Evolutionary conservation across 2,888 invertebrate genomes (phyloP).

Genomic region (Caenorhabditis wallacei): DNA sequence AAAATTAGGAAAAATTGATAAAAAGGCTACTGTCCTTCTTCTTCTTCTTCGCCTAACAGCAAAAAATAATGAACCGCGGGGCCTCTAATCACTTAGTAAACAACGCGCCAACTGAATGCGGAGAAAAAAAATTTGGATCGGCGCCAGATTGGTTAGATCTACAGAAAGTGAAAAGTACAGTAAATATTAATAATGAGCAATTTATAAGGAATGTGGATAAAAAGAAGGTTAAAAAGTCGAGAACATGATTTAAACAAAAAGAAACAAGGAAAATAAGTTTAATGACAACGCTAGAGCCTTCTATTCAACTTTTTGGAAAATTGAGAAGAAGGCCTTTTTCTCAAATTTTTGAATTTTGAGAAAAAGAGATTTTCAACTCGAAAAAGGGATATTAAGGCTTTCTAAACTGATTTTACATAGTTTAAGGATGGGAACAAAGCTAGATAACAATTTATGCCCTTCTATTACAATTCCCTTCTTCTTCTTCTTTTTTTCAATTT

Average conservation of each 20-base stretch:
- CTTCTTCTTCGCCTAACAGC: slow-evolving; percentile 12
- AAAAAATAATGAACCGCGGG: background rate
- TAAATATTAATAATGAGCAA: background rate
- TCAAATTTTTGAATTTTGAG: background rate
- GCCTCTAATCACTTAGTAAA: slow-evolving; percentile 50
- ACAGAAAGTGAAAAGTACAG: slow-evolving; percentile 9
- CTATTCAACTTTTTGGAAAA: too few species aligned
- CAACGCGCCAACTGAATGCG: slow-evolving; percentile 23
- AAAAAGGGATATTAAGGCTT: background rate
- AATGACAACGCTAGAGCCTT: too few species aligned
- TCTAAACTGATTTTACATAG: too few species aligned
- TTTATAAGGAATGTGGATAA: background rate
- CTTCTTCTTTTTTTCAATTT: background rate
- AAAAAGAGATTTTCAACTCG: background rate
- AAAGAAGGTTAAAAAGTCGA: background rate
- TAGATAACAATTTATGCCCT: too few species aligned
- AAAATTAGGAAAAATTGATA: background rate
- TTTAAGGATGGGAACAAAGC: too few species aligned
- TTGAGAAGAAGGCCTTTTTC: too few species aligned
- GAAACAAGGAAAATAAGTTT: too few species aligned
- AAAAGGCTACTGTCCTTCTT: background rate
- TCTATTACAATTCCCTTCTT: too few species aligned
- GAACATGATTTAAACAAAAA: too few species aligned
- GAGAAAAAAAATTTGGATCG: slow-evolving; percentile 4
- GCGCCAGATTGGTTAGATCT: slow-evolving; percentile 43